Evolutionary conservation across 2,113 vertebrate genomes (phyloP).

Genomic region (Eubucco bourcierii): DNA sequence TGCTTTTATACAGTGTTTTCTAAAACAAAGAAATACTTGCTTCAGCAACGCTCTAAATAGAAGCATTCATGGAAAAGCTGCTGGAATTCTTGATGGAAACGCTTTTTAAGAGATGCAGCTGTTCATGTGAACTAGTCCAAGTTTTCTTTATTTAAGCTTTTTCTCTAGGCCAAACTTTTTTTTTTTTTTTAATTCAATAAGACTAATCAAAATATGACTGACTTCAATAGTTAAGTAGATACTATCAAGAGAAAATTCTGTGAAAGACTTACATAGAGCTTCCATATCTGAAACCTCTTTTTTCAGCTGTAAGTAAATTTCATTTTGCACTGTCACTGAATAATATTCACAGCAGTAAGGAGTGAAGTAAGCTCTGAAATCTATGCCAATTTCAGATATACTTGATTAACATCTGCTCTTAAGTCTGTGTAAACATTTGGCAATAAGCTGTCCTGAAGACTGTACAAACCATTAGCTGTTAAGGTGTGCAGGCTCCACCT

Average conservation of each 20-base stretch:
- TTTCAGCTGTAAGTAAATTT: neutral
- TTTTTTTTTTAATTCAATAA: neutral
- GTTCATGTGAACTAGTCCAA: neutral
- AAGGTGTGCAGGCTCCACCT: neutral
- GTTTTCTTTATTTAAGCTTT: neutral
- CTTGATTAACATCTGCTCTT: neutral
- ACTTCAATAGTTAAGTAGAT: neutral
- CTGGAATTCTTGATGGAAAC: neutral
- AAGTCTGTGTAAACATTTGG: neutral
- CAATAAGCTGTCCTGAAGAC: neutral
- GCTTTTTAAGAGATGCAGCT: neutral
- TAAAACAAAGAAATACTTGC: conserved; percentile 5
- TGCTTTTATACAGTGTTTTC: neutral
- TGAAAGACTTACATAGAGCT: neutral
- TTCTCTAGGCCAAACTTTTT: neutral
- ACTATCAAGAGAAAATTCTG: neutral
- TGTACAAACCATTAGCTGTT: neutral
- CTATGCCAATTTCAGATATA: neutral
- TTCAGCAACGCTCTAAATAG: neutral
- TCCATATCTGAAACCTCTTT: neutral
- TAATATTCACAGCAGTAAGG: neutral
- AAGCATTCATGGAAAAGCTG: neutral
- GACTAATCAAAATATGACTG: neutral
- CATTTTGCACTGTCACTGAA: neutral
- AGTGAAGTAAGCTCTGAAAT: neutral